Evolutionary conservation across 2,113 vertebrate genomes (phyloP).

Genomic region (Prunella fulvescens): DNA sequence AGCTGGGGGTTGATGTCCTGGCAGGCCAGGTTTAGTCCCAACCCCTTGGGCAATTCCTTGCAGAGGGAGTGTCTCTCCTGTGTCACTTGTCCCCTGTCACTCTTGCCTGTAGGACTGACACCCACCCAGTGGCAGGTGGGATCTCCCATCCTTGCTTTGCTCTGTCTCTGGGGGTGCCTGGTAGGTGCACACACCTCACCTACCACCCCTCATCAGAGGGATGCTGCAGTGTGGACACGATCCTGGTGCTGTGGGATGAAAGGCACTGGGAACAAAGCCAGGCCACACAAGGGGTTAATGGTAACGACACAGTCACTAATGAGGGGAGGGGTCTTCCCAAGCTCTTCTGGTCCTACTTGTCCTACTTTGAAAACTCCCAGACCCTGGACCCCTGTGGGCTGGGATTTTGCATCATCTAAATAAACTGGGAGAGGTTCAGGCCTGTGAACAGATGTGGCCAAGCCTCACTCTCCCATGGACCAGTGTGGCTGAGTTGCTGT

Average conservation of each 20-base stretch:
- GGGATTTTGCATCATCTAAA: neutral
- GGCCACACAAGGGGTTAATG: neutral
- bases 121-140: neutral
- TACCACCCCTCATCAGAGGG: neutral
- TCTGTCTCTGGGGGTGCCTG: neutral
- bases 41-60: fast-evolving
- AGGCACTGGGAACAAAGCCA: neutral
- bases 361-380: neutral
- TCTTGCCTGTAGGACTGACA: neutral
- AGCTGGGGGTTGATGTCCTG: neutral
- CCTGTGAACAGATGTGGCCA: neutral
- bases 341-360: neutral
- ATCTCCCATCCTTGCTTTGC: neutral
- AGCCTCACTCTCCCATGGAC: fast-evolving
- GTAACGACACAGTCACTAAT: neutral
- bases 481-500: fast-evolving
- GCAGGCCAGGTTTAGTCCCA: neutral
- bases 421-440: neutral
- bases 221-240: fast-evolving
- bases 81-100: neutral
- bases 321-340: neutral
- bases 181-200: neutral
- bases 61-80: neutral
- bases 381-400: neutral
- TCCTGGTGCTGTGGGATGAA: neutral